Evolutionary conservation across 2,113 vertebrate species (phyloP).

Genomic region (Lophura nycthemera): DNA sequence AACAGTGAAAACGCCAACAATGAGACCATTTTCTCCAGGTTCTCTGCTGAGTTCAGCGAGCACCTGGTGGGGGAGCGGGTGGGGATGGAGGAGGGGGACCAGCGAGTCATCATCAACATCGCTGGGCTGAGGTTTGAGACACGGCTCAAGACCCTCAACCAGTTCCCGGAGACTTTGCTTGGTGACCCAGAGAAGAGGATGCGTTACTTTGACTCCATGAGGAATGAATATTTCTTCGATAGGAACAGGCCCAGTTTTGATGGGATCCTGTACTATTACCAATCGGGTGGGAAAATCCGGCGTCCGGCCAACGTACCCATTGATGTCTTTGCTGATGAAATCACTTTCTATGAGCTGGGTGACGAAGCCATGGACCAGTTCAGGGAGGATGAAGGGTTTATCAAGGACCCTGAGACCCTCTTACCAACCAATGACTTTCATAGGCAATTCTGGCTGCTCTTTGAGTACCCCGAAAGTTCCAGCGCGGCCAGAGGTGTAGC

Average conservation of each 20-base stretch:
- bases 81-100: slow-evolving; percentile 85
- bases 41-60: slow-evolving; percentile 84
- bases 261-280: slow-evolving; percentile 96
- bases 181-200: slow-evolving; percentile 91
- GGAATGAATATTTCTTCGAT: slow-evolving; percentile 98
- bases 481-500: slow-evolving; percentile 91
- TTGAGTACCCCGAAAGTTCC: slow-evolving; percentile 96
- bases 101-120: slow-evolving; percentile 94
- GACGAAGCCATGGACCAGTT: slow-evolving; percentile 94
- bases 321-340: slow-evolving; percentile 94
- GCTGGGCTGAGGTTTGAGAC: slow-evolving; percentile 95
- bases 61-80: slow-evolving; percentile 83
- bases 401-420: slow-evolving; percentile 89
- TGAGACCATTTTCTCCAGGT: slow-evolving; percentile 86
- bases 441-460: slow-evolving; percentile 95
- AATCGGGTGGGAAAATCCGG: slow-evolving; percentile 93
- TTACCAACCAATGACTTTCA: slow-evolving; percentile 89
- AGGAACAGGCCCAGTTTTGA: slow-evolving; percentile 96
- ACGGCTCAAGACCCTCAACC: slow-evolving; percentile 88
- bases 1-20: slow-evolving; percentile 82
- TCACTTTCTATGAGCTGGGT: slow-evolving; percentile 93
- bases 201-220: slow-evolving; percentile 97
- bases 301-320: slow-evolving; percentile 93
- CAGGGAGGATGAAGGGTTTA: slow-evolving; percentile 95
- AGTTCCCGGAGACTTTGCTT: slow-evolving; percentile 93